Base-by-base conservation (phyloP, 2,113 vertebrate genomes). In the Gallinago undulata region DNA sequence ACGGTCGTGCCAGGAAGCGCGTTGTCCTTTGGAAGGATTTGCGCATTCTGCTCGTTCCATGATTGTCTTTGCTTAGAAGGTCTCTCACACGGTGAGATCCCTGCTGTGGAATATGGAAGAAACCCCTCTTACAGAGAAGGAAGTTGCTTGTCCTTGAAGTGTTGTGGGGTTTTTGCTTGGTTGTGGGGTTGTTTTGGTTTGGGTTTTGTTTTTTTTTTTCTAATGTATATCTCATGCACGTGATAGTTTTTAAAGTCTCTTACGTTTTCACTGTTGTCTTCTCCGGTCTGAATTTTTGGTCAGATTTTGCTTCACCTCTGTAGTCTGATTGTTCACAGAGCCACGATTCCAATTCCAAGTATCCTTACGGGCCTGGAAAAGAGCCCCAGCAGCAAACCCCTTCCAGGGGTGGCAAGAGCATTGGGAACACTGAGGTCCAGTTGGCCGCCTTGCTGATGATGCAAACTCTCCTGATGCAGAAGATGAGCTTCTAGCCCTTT, bases 231-330 rank as follows among this genome's bases (percentile, higher is more conserved):
- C 69, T 81, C 91, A 22, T 18, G 45, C 95, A 93, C 81, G 77
- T 75, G 9, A 33, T 94, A 78, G 84, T 77, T 96, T 92, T 87
- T 88, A 82, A 88, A 89, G 64, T 91, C 85, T 95, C 60, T 47
- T 50, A 67, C 0, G 6, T 96, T 96, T 91, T 84, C 55, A 23
- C 53, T 67, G 56, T 69, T 68, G 81, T 94, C 62, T 73, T 56
- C 66, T 95, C 56, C 14, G 0, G 64, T 92, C 87, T 94, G 91
- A 92, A 60, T 91, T 87, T 81, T 37, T 78, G 76, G 33, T 94
- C 73, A 84, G 64, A 30, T 92, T 86, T 72, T 73, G 55, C 76
- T 91, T 93, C 47, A 80, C 41, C 69, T 78, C 77, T 43, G 39
- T 87, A 82, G 84, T 91, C 89, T 72, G 47, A 23, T 56, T 48